Evolutionary conservation across 2,888 invertebrate genomes (phyloP), one percentile per base, ranked within the genome.

Genomic region (Griposia aprilina): DNA sequence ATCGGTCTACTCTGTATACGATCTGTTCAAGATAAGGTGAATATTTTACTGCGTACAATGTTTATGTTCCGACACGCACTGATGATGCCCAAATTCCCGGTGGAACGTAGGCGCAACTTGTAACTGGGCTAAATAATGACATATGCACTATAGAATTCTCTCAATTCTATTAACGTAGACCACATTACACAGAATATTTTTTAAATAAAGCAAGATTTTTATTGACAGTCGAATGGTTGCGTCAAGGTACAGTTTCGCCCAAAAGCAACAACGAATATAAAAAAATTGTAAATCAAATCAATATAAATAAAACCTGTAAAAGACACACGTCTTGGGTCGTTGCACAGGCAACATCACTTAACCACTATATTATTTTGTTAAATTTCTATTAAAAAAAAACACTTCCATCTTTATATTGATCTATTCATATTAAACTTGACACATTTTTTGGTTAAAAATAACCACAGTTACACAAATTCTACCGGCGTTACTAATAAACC

Each of bases 371-470:
- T 11, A 65, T 67, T 62, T 66, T 26, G 52, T 74, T 20, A 0
- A 41, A 6, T 30, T 68, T 77, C n/a, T 30, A 62, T n/a, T n/a
- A n/a, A n/a, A n/a, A 57, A 45, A 68, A 79, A 67, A 59, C 71
- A 71, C 72, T 79, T 70, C 71, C 71, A 72, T 69, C 30, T 57
- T 81, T 78, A 81, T 81, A 82, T 82, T 26, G 30, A 75, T 60
- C 69, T 17, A 68, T 73, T 78, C 69, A 73, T 41, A 60, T 55
- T 66, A 72, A 82, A 71, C 71, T 68, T 78, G 82, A 78, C 81
- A 82, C 17, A 71, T 77, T 55, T 72, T 50, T 63, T 26, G 17
- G 41, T 71, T 70, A 70, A 70, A 83, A 83, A 82, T 83, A 83
- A 67, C 62, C 41, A 70, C 62, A 71, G 50, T 26, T 78, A 78